Percentiles rank a stretch among this genome's conserved stretches.
Evolutionary conservation across 2,113 vertebrate genomes (phyloP).

Genomic region (Barnardius zonarius): DNA sequence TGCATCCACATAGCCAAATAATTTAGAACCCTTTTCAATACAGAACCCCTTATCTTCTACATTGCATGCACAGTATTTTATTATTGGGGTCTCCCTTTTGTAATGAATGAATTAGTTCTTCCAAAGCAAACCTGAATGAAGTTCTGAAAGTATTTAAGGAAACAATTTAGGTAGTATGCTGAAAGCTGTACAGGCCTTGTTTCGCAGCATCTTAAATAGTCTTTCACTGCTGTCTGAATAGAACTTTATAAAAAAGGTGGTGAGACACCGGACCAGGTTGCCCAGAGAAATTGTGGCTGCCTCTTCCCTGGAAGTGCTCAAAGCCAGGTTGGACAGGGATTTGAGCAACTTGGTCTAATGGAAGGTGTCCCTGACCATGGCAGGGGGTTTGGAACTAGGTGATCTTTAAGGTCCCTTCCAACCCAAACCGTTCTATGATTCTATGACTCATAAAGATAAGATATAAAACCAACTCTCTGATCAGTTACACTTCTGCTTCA

Average conservation of each 20-base stretch:
- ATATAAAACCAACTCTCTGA: neutral
- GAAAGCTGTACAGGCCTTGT: neutral
- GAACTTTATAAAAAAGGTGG: neutral
- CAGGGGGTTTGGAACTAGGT: neutral
- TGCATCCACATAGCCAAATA: neutral
- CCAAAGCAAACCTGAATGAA: neutral
- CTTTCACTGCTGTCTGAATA: neutral
- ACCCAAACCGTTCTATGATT: neutral
- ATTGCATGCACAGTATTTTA: rapidly evolving
- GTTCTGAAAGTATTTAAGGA: neutral
- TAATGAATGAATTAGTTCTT: neutral
- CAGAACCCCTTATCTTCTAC: neutral
- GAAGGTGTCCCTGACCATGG: neutral
- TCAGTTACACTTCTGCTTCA: neutral
- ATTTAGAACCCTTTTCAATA: neutral
- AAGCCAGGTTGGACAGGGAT: neutral
- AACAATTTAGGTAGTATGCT: neutral
- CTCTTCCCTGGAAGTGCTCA: neutral
- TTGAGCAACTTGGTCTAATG: neutral
- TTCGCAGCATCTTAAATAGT: neutral
- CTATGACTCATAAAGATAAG: neutral
- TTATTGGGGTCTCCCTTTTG: neutral
- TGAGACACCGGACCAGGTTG: neutral
- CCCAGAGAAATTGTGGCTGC: neutral
- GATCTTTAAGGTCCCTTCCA: neutral